These are phyloP conservation scores for Heliconius ethilla DNA, from an alignment of 2,888 invertebrate genomes.

Conservation along the genomic window DNA sequence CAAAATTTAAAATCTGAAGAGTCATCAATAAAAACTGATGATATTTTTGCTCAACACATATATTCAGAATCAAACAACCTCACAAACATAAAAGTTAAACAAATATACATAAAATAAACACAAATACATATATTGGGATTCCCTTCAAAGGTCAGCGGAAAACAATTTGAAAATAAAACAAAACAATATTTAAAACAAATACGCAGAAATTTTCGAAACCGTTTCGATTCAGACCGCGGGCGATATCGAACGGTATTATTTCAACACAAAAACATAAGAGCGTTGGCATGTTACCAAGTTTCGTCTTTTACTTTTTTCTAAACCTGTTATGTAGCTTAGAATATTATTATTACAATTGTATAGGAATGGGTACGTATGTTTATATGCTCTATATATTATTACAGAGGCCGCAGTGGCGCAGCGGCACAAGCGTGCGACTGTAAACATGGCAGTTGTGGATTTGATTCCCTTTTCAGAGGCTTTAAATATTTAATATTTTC, in stretches of 20 bases:
- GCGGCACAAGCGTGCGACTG: background rate
- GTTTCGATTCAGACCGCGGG: conserved; percentile 27
- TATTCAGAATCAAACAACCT: background rate
- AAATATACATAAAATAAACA: background rate
- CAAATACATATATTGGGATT: background rate
- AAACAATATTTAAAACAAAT: conserved; percentile 22
- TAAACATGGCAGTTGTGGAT: background rate
- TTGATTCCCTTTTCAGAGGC: background rate
- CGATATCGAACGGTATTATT: conserved; percentile 39
- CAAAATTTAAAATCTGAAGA: too few relatives aligned
- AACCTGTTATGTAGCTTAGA: conserved; percentile 50
- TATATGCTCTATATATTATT: too few relatives aligned
- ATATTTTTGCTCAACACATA: too few relatives aligned
- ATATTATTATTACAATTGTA: conserved; percentile 46
- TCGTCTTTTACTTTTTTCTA: conserved; percentile 50
- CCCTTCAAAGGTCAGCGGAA: background rate
- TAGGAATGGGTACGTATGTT: conserved; percentile 26
- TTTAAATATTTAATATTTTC: background rate
- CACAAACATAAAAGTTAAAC: background rate
- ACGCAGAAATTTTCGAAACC: conserved; percentile 21
- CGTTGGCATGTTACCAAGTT: conserved; percentile 51
- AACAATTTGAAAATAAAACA: conserved; percentile 16
- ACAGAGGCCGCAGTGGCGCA: background rate
- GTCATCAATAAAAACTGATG: too few relatives aligned
- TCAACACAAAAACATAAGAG: conserved; percentile 48